Base-by-base conservation (phyloP, 2,113 vertebrate genomes). In the Octodon degus region DNA sequence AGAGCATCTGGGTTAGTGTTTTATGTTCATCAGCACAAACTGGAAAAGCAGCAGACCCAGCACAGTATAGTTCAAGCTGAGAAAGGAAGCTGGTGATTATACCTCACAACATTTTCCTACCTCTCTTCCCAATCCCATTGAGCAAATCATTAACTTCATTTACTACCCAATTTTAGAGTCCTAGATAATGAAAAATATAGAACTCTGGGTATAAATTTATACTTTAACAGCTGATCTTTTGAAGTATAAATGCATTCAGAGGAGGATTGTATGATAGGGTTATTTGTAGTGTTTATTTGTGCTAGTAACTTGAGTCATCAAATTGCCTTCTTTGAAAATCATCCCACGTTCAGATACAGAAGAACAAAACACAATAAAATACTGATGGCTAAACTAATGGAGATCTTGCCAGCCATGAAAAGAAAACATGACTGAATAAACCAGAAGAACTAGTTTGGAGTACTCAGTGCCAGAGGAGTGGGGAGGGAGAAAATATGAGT, bases 321-420 rank as follows among this genome's bases (percentile, higher is more conserved):
- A 85, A 89, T 37, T 94, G 80, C 40, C 58, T 90, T 94, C 62
- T 76, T 96, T 93, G 63, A 68, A 91, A 96, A 88, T 95, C 14
- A 80, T 91, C 74, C 43, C 67, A 74, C 58, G 82, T 87, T 7
- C 65, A 96, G 82, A 92, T 47, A 88, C 32, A 9, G 40, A 67
- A 92, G 62, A 94, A 96, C 88, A 95, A 93, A 95, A 34, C 86
- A 94, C 47, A 96, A 87, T 68, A 92, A 47, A 96, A 91, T 86
- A 68, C 47, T 58, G 17, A 90, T 27, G 63, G 17, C 9, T 89
- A 93, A n/a, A 95, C 32, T 90, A 95, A 88, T 80, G 70, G 67
- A 70, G 34, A 70, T 70, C 67, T 70, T 96, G 93, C 13, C 84
- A 90, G 74, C 34, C 34, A 20, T 62, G 77, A 96, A 86, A 68